Evolutionary conservation across 1,140 invertebrate genomes (phyloP), one percentile per base, ranked within the genome.

Genomic region (Mamestra configurata): DNA sequence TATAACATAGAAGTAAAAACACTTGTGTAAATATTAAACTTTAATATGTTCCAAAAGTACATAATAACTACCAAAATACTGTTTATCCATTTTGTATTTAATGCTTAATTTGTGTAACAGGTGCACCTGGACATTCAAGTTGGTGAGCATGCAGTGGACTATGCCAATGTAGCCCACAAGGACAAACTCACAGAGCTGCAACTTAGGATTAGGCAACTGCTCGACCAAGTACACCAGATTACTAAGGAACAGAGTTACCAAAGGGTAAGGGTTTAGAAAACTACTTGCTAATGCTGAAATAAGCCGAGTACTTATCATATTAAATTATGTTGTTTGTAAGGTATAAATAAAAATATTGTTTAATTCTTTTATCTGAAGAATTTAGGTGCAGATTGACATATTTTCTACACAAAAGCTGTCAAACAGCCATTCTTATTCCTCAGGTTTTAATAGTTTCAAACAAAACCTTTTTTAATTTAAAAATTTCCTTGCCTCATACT

Each of bases 241-340:
- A 99, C 98, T 8, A 99, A 99, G 95, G 99, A 99, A 95, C 99
- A 99, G 94, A 99, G 99, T 93, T 99, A 99, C 95, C 99, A 99
- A 94, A 97, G 99, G 94, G 98, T 99, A 81, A n/a, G n/a, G 79
- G 68, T 82, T 77, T 55, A 40, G 18, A 37, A 4, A 15, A 57
- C 22, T 57, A 31, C 27, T n/a, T n/a, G 5, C 2, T 31, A 31
- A 31, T 1, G 27, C 27, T 31, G 27, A 31, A 31, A 31, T 31
- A 31, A n/a, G n/a, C n/a, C n/a, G n/a, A n/a, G n/a, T n/a, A n/a
- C n/a, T n/a, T n/a, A n/a, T n/a, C n/a, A n/a, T n/a, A n/a, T n/a
- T n/a, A n/a, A n/a, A n/a, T n/a, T n/a, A n/a, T n/a, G n/a, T n/a
- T n/a, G n/a, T n/a, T n/a, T n/a, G n/a, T n/a, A n/a, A n/a, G n/a